phyloP scores from a whole-genome alignment of 30 jellyfish, hydroid and myxozoan species.

The Phacellophora camtschatica region DNA sequence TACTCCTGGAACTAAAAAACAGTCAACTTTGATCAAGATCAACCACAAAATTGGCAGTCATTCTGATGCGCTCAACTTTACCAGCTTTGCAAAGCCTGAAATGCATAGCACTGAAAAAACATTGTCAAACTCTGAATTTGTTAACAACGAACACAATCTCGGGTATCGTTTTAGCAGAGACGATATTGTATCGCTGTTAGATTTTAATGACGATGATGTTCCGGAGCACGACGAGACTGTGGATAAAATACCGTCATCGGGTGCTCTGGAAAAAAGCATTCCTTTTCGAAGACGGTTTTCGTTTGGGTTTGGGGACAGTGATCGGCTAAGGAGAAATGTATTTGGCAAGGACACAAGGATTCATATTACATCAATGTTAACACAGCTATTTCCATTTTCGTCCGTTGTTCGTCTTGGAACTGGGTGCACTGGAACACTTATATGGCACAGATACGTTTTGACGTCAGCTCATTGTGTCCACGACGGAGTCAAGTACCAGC shows the following conservation, averaged over 20 bases:
- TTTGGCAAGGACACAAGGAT: constrained; percentile 80
- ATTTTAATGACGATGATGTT: not conserved
- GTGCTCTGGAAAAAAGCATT: not conserved
- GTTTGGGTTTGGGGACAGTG: constrained; percentile 4
- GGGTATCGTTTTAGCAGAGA: not conserved
- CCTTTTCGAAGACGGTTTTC: not conserved
- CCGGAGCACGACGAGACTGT: not conserved
- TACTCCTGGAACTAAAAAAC: not conserved
- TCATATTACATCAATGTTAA: constrained; percentile 1
- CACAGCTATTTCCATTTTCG: constrained; percentile 71
- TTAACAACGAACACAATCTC: not conserved
- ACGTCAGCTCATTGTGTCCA: constrained; percentile 95
- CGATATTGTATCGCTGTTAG: not conserved
- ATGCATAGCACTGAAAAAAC: not conserved
- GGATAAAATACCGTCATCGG: not conserved
- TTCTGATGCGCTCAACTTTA: no score
- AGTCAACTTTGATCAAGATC: not conserved
- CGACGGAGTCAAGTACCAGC: constrained; percentile 57
- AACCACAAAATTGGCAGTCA: not conserved
- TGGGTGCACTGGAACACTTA: constrained; percentile 93
- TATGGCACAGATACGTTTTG: constrained; percentile 88
- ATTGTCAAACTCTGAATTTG: not conserved
- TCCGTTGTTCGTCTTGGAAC: constrained; percentile 68
- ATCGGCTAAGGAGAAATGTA: constrained; percentile 70
- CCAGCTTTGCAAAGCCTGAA: not conserved